Evolutionary conservation across 2,888 invertebrate genomes (phyloP).

Genomic region (Apotomis turbidana): DNA sequence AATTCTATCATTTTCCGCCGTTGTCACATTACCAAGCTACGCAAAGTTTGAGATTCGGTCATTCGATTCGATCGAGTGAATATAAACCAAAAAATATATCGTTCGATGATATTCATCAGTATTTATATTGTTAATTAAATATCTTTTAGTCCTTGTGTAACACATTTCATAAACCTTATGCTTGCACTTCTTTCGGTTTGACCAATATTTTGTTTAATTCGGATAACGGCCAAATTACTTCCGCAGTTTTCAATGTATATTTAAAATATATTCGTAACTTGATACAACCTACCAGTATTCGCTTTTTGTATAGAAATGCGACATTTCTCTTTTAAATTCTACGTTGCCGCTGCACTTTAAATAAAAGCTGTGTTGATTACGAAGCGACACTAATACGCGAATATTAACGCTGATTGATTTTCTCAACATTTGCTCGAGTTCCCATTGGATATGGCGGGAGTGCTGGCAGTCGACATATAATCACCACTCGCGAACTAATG

Average conservation of each 20-base stretch:
- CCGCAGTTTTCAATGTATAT: no score
- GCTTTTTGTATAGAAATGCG: background rate
- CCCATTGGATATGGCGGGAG: conserved; percentile 60
- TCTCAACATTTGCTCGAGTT: conserved; percentile 70
- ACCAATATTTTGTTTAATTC: no score
- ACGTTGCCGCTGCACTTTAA: background rate
- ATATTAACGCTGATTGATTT: conserved; percentile 67
- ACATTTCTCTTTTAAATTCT: no score
- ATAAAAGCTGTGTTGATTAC: background rate
- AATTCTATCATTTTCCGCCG: conserved; percentile 20
- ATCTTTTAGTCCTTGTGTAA: background rate
- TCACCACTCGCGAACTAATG: conserved; percentile 63
- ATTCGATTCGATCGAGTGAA: no score
- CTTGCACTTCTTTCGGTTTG: no score
- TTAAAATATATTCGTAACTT: no score
- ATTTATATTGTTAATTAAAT: background rate
- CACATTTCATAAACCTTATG: no score
- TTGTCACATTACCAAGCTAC: conserved; percentile 18
- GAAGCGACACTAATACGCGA: conserved; percentile 10
- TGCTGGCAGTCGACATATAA: conserved; percentile 56
- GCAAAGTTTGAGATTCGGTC: background rate
- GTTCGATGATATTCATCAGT: no score
- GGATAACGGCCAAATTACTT: no score
- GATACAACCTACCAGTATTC: no score
- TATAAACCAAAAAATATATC: no score